Base-by-base conservation (phyloP, 1,140 invertebrate species). In the Drosophila erecta region DNA sequence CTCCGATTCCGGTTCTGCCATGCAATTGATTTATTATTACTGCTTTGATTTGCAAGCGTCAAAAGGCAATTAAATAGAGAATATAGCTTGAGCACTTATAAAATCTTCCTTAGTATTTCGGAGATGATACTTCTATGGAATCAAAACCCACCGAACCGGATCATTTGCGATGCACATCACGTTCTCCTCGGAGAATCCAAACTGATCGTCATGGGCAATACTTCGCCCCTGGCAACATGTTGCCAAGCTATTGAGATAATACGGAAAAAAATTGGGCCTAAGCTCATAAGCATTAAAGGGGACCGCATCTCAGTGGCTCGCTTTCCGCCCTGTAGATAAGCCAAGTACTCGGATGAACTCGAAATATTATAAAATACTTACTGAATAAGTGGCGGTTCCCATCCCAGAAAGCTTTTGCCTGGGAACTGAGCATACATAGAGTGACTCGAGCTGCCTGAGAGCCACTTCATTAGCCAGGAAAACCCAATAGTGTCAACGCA, bases 81-180 rank as follows among this genome's bases (percentile, higher is more conserved):
- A 65, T 60, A 47, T 60, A 54, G 51, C 49, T 7, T 46, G 14
- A 70, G 33, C 50, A 55, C 60, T 50, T 69, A 40, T 64, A 44
- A 56, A 56, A 27, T 37, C 58, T 51, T 51, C 49, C 66, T 33
- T 33, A 64, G 64, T 61, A 67, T 67, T 78, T 81, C 49, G 69
- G 49, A 66, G 54, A 56, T 65, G 54, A 44, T 55, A 76, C 71
- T 89, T 86, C 76, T 83, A 79, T 69, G 66, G 56, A 79, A 87
- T 69, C 49, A 54, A 86, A 86, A 89, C 75, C 51, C 56, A 86
- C 61, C 66, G 58, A 73, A 89, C 79, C 47, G 66, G 79, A 83
- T 87, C 66, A 64, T 89, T 83, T 69, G 43, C 50, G 50, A 87
- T 83, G 75, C 83, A 54, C 76, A 62, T 49, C 83, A 89, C 84